Conservation (phyloP, 1,140 invertebrate genomes). For the Acromyrmex heyeri region DNA sequence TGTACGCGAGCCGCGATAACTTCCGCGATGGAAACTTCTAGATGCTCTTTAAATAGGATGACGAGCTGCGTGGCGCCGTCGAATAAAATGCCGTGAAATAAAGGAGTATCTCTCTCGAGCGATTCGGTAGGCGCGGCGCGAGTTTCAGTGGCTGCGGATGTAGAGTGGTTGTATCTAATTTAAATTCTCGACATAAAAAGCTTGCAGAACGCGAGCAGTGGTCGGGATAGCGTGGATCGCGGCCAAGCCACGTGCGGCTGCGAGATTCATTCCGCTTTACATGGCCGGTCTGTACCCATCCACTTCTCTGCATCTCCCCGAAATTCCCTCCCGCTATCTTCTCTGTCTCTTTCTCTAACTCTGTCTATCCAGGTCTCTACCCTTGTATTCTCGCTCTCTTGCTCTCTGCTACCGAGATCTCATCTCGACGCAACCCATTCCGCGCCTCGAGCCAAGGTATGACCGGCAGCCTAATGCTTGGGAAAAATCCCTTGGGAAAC, state of each 20-base stretch:
- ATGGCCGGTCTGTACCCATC: constrained; percentile 77
- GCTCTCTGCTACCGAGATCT: constrained; percentile 52
- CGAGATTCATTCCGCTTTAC: constrained; percentile 83
- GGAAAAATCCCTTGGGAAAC: constrained; percentile 21
- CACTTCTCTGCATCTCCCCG: constrained; percentile 70
- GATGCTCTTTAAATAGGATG: constrained; percentile 73
- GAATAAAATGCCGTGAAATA: constrained; percentile 79
- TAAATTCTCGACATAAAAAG: constrained; percentile 83
- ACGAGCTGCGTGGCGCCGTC: constrained; percentile 58
- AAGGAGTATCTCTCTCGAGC: constrained; percentile 73
- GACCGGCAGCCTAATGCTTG: constrained; percentile 67
- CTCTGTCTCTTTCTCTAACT: constrained; percentile 17
- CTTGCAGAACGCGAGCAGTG: constrained; percentile 79
- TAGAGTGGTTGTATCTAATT: constrained; percentile 82
- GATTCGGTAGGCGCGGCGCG: constrained; percentile 79
- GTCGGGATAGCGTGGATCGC: constrained; percentile 80
- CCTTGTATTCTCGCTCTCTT: constrained; percentile 43
- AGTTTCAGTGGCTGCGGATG: constrained; percentile 76
- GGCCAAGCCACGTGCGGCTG: constrained; percentile 83
- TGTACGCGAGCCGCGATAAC: background rate
- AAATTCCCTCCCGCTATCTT: constrained; percentile 69
- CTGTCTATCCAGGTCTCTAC: background rate
- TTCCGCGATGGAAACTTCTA: background rate
- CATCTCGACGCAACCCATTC: constrained; percentile 73
- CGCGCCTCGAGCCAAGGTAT: constrained; percentile 68